phyloP scores from a whole-genome alignment of 1,140 invertebrate species.

The Littorina saxatilis region DNA sequence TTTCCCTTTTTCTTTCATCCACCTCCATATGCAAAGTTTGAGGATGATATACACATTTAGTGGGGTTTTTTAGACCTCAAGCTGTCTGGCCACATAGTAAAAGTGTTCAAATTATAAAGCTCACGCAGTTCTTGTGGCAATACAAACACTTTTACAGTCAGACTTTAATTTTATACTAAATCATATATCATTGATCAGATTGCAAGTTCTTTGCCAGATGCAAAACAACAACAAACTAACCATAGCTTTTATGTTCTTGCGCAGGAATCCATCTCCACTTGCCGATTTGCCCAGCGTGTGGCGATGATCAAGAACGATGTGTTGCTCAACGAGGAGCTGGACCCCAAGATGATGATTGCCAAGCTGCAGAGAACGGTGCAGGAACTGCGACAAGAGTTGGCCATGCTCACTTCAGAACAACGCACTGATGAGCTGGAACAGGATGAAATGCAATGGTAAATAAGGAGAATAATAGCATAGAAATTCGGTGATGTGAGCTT shows the following conservation, averaged over 20 bases:
- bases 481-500: too few relatives aligned
- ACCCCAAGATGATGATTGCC: conserved; percentile 77
- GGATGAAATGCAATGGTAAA: conserved; percentile 70
- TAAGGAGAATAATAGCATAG: not conserved
- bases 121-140: too few relatives aligned
- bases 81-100: too few relatives aligned
- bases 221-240: too few relatives aligned
- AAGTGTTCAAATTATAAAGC: too few relatives aligned
- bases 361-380: conserved; percentile 76
- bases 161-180: too few relatives aligned
- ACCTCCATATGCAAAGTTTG: not conserved
- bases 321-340: conserved; percentile 78
- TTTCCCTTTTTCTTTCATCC: not conserved
- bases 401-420: conserved; percentile 72
- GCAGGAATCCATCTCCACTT: conserved; percentile 82
- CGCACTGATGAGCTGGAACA: conserved; percentile 68
- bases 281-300: conserved; percentile 82
- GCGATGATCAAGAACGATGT: conserved; percentile 81
- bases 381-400: conserved; percentile 71
- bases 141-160: too few relatives aligned
- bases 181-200: too few relatives aligned
- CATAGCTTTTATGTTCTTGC: too few relatives aligned
- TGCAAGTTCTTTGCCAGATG: too few relatives aligned
- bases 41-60: too few relatives aligned
- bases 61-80: too few relatives aligned